Percentiles rank a stretch among this genome's conserved stretches.
Evolutionary conservation across 2,113 vertebrate species (phyloP).

Genomic region (Apteryx mantelli): DNA sequence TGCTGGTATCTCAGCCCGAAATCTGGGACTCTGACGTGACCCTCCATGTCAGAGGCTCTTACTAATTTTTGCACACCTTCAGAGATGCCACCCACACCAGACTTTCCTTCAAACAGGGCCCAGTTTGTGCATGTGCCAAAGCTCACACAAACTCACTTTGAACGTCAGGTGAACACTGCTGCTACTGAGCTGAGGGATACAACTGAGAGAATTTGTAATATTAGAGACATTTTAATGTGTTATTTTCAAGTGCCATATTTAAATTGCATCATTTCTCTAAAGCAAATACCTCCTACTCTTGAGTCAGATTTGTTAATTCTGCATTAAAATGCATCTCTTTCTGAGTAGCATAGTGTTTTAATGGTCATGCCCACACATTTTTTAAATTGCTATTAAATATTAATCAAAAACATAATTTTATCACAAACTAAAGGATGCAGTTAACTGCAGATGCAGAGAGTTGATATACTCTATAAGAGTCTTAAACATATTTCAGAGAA

Average conservation of each 20-base stretch:
- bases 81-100: background rate
- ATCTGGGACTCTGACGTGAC: background rate
- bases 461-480: background rate
- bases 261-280: conserved; percentile 55
- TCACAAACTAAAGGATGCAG: background rate
- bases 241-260: conserved; percentile 41
- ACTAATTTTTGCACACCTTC: background rate
- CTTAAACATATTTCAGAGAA: conserved; percentile 21
- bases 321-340: conserved; percentile 63
- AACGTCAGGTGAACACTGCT: background rate
- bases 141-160: background rate
- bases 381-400: conserved; percentile 64
- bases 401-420: conserved; percentile 38
- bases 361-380: conserved; percentile 42
- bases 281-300: conserved; percentile 36
- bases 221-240: background rate
- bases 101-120: background rate
- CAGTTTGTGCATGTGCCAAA: background rate
- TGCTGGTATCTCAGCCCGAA: background rate
- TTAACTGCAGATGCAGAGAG: conserved; percentile 58
- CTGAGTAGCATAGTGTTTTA: conserved; percentile 34
- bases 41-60: background rate
- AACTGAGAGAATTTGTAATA: conserved; percentile 29
- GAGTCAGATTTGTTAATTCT: conserved; percentile 61
- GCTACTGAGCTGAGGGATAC: conserved; percentile 9